phyloP scores from a whole-genome alignment of 2,797 vertebrate species.

The Menidia menidia region DNA sequence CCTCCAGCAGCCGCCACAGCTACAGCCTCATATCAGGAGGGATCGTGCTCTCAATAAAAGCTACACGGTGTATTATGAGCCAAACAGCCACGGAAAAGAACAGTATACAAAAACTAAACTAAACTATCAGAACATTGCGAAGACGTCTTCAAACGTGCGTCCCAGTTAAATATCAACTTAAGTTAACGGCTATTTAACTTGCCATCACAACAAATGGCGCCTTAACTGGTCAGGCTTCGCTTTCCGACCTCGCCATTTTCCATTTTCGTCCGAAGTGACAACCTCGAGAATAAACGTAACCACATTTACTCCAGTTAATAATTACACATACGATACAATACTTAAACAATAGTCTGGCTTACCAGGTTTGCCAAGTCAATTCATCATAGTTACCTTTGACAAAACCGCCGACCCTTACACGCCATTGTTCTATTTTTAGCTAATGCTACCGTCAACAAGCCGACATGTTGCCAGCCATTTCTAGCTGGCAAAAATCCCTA shows the following conservation, averaged over 20 bases:
- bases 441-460: slow-evolving; percentile 31
- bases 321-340: too few relatives aligned
- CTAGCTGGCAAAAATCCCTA: neutral
- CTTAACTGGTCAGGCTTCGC: neutral
- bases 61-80: neutral
- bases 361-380: too few relatives aligned
- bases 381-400: neutral
- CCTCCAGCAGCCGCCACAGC: neutral
- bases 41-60: neutral
- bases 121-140: too few relatives aligned
- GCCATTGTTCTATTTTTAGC: slow-evolving; percentile 77
- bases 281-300: neutral
- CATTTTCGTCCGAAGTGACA: slow-evolving; percentile 37
- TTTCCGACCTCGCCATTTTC: slow-evolving; percentile 72
- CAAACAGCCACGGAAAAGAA: too few relatives aligned
- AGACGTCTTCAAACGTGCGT: too few relatives aligned
- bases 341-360: too few relatives aligned
- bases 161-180: neutral
- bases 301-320: neutral
- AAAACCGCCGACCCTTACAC: neutral
- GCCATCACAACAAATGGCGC: slow-evolving; percentile 11
- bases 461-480: neutral
- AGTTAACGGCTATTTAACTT: neutral
- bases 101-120: neutral
- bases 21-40: neutral